Evolutionary conservation across 2,888 invertebrate species (phyloP).

Genomic region (Pyrochroa serraticornis): DNA sequence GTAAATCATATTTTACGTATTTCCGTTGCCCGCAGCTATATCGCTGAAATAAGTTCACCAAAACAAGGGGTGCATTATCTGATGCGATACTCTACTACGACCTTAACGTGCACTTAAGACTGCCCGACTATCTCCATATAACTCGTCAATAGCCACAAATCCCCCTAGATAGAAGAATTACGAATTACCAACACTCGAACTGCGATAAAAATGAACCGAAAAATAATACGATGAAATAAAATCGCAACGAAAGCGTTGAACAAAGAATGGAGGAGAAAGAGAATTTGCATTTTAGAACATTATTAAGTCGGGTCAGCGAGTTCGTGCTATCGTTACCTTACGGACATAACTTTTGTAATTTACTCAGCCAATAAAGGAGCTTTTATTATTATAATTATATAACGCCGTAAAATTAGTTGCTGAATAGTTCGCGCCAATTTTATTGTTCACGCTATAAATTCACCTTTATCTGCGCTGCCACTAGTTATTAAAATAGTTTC

Average conservation of each 20-base stretch:
- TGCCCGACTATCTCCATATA: constrained; percentile 18
- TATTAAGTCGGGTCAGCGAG: constrained; percentile 5
- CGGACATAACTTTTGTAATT: constrained; percentile 20
- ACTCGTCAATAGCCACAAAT: neutral
- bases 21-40: constrained; percentile 46
- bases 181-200: constrained; percentile 2
- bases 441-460: constrained; percentile 11
- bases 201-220: constrained; percentile 4
- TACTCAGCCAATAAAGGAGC: constrained; percentile 22
- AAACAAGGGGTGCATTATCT: constrained; percentile 47
- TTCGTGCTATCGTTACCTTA: constrained; percentile 13
- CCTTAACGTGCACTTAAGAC: constrained; percentile 10
- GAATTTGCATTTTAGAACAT: constrained; percentile 23
- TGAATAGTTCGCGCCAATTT: constrained; percentile 23
- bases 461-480: neutral
- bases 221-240: constrained; percentile 7
- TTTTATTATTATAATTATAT: constrained; percentile 24
- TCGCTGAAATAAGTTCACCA: constrained; percentile 42
- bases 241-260: constrained; percentile 3
- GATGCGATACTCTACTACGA: constrained; percentile 33
- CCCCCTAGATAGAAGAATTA: constrained; percentile 2
- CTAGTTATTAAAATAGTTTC: neutral
- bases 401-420: constrained; percentile 19
- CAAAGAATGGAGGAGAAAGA: constrained; percentile 6
- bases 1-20: constrained; percentile 53